These are phyloP conservation scores for Anthoscopus minutus DNA, from an alignment of 2,113 vertebrate genomes.

Conservation along the genomic window DNA sequence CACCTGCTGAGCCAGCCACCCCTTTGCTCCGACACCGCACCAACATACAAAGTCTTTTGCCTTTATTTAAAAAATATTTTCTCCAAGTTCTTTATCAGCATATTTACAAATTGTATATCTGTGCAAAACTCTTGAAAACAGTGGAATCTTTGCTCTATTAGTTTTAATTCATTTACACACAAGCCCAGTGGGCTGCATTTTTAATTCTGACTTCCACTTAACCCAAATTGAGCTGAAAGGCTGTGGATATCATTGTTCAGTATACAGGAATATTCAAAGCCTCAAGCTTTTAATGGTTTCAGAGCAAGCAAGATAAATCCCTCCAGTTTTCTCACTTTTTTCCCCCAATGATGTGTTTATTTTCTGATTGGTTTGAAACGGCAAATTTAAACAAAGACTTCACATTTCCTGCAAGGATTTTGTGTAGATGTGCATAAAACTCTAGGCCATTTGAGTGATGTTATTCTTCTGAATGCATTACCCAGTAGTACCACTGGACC, in stretches of 20 bases:
- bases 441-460: rapidly evolving
- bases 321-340: neutral
- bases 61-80: neutral
- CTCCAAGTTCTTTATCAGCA: neutral
- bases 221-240: neutral
- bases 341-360: neutral
- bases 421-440: neutral
- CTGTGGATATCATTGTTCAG: neutral
- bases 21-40: no score
- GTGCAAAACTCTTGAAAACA: neutral
- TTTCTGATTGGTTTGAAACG: neutral
- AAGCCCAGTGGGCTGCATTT: neutral
- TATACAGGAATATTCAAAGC: neutral
- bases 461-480: neutral
- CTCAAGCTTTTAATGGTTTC: neutral
- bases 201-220: neutral
- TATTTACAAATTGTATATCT: neutral
- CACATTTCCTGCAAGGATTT: neutral
- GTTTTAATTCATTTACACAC: neutral
- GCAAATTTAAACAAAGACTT: neutral
- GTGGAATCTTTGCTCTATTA: neutral
- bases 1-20: no score
- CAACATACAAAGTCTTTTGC: neutral
- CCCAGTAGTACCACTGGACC: neutral
- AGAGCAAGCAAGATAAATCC: neutral